Evolutionary conservation across 2,113 vertebrate species (phyloP).

Genomic region (Pseudorhombus dupliciocellatus): DNA sequence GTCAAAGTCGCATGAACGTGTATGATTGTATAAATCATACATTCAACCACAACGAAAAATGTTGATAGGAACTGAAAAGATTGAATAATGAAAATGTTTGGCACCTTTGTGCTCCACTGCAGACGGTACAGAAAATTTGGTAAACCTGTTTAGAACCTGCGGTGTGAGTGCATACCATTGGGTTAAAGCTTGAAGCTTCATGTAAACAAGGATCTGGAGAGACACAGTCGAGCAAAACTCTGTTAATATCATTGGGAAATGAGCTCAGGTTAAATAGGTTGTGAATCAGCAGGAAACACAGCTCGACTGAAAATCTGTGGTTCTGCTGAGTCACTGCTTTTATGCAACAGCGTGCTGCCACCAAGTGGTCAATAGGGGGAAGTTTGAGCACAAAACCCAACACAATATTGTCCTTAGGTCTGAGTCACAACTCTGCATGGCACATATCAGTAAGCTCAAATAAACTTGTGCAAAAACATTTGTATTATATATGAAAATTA

Average conservation of each 20-base stretch:
- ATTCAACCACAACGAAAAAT: constrained; percentile 8
- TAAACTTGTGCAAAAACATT: not conserved
- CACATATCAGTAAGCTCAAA: constrained; percentile 5
- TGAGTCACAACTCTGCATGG: constrained; percentile 2
- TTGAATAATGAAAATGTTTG: constrained; percentile 30
- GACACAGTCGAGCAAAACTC: not conserved
- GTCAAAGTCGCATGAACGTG: constrained; percentile 40
- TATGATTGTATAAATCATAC: constrained; percentile 33
- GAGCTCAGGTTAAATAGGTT: not conserved
- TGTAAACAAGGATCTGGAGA: constrained; percentile 41
- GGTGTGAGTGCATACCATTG: not conserved
- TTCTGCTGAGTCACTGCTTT: constrained; percentile 8
- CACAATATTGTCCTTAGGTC: not conserved
- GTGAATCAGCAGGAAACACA: not conserved
- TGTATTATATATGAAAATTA: not conserved
- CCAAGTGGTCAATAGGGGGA: constrained; percentile 51
- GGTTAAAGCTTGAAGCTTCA: constrained; percentile 8
- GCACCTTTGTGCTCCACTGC: constrained; percentile 36
- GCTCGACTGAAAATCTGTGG: not conserved
- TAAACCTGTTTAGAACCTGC: constrained; percentile 40
- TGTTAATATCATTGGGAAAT: constrained; percentile 27
- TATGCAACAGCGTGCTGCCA: constrained; percentile 56
- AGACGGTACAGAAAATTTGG: constrained; percentile 29
- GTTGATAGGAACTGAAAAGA: constrained; percentile 14
- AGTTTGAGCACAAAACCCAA: constrained; percentile 10